Base-by-base conservation (phyloP, 2,888 invertebrate genomes). In the Orchesellides sinensis region DNA sequence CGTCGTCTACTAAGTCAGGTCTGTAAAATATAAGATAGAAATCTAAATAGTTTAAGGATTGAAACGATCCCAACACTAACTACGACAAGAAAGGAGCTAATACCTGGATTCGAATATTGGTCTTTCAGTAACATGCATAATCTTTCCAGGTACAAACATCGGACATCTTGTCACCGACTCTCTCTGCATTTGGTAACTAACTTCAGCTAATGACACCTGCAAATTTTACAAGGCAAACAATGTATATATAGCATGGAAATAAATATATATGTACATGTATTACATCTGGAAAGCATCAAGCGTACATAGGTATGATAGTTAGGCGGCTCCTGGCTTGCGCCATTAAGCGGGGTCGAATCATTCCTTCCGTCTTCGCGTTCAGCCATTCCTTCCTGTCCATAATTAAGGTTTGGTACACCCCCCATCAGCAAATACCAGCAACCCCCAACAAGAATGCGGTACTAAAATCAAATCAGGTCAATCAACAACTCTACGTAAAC, bases 381-480 rank as follows among this genome's bases (percentile, higher is more conserved):
- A 40, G 40, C 40, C 10, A 2, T 3, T 72, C 70, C 29, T 12
- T 35, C 19, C 0, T 66, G 52, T 19, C 49, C 25, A 65, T 80
- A 83, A 14, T 52, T 63, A 0, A 85, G 14, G 5, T 74, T 84
- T 4, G 88, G 88, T 8, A 79, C 69, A 8, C 88, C 87, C 19
- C 88, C 88, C 74, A 88, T 78, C 10, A 87, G 32, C 6, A 87
- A 65, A 56, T 88, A 95, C 59, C 95, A 95, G 89, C 95, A 94
- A 2, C 96, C 96, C 90, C 96, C 95, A 86, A 96, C 92, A 90
- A 96, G 92, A 88, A 96, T 95, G 85, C 96, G 94, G 90, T 96
- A 96, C 95, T 96, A 91, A 49, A 92, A 32, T n/a, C n/a, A n/a
- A n/a, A n/a, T n/a, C n/a, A n/a, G n/a, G n/a, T n/a, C n/a, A n/a